Evolutionary conservation across 2,888 invertebrate genomes (phyloP).

Genomic region (Lumbricus terrestris): DNA sequence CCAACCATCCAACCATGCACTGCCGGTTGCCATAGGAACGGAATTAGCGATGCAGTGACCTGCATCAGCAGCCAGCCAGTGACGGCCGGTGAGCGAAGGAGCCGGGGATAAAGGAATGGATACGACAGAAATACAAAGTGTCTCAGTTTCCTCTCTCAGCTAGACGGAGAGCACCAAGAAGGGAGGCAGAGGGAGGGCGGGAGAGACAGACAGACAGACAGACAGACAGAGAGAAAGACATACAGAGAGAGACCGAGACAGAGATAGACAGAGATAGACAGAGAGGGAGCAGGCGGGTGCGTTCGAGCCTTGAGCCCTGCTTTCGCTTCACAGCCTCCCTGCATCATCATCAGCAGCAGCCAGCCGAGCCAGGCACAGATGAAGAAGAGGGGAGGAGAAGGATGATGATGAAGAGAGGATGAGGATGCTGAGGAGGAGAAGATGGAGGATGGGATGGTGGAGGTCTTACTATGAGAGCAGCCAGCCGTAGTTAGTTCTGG

Average conservation of each 20-base stretch:
- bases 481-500: constrained; percentile 9
- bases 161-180: background rate
- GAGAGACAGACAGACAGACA: background rate
- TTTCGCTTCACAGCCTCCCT: background rate
- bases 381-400: constrained; percentile 12
- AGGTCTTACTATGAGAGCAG: background rate
- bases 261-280: background rate
- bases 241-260: background rate
- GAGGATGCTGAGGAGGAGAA: background rate
- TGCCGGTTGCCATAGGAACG: constrained; percentile 27
- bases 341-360: background rate
- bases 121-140: constrained; percentile 13
- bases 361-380: background rate
- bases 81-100: background rate
- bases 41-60: constrained; percentile 27
- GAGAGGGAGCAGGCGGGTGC: background rate
- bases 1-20: constrained; percentile 28
- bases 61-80: constrained; percentile 9
- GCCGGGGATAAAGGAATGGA: constrained; percentile 16
- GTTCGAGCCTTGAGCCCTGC: background rate
- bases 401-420: background rate
- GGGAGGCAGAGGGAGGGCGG: background rate
- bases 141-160: background rate
- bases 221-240: background rate
- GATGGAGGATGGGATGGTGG: background rate